phyloP scores from a whole-genome alignment of 1,140 invertebrate species.

The Delia radicum region DNA sequence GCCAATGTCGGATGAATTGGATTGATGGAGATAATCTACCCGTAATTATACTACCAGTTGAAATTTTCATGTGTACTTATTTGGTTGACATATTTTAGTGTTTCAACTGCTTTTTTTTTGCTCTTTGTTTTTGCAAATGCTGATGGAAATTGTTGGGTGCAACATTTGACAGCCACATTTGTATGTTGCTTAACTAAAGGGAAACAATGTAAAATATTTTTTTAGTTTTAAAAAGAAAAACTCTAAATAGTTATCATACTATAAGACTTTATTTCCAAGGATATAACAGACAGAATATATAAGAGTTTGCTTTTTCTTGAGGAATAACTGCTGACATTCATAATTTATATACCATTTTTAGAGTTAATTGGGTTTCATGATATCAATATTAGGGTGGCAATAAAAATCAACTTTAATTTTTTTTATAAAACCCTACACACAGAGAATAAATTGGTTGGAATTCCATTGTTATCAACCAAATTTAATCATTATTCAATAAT shows the following conservation, averaged over 20 bases:
- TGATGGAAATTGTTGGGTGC: conserved; percentile 11
- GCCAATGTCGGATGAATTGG: neutral
- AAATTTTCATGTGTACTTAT: conserved; percentile 18
- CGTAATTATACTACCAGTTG: conserved; percentile 7
- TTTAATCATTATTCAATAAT: no score
- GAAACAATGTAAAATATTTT: conserved; percentile 10
- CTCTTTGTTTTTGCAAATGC: neutral
- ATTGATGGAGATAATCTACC: conserved; percentile 20
- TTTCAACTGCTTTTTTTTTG: neutral
- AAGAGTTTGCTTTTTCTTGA: no score
- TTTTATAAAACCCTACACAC: no score
- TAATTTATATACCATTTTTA: no score
- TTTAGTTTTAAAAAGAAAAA: neutral
- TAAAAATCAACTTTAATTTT: no score
- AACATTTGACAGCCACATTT: neutral
- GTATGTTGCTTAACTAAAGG: neutral
- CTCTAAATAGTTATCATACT: neutral
- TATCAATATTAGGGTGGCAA: no score
- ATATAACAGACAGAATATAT: no score
- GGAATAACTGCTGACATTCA: no score
- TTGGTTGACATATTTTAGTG: conserved; percentile 16
- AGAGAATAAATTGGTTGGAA: no score
- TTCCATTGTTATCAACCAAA: no score
- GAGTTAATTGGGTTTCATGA: no score
- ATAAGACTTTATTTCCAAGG: neutral